Evolutionary conservation across 2,888 invertebrate species (phyloP), one percentile per base, ranked within the genome.

Genomic region (Ditula angustiorana): DNA sequence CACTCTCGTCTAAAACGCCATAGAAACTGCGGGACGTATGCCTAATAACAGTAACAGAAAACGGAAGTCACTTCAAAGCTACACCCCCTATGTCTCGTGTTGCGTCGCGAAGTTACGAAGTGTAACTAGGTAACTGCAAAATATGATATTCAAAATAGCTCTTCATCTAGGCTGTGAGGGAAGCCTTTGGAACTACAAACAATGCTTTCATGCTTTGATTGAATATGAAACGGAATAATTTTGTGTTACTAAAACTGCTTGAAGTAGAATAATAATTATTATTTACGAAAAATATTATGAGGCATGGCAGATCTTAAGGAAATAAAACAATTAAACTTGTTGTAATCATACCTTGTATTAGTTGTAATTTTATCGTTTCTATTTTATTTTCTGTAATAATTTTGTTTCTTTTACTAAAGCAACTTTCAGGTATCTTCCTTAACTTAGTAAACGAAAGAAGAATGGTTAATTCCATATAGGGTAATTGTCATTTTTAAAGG

Each of bases 61-160:
- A 69, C 72, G 72, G 68, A 72, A 71, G 67, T 68, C 61, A 57
- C 67, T 71, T 69, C 67, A 66, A 67, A 73, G 70, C 61, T 57
- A 49, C 64, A 59, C 61, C 68, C 63, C 67, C 69, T 71, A 64
- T 70, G 67, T 66, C 69, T 69, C 63, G 60, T 55, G 60, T 69
- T 62, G 49, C 55, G 62, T 30, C 61, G 44, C 37, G 60, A 52
- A 65, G 56, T 67, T 57, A 57, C 67, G 58, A 67, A 67, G 64
- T 50, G 62, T 63, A 63, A 63, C 50, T 63, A 63, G 56, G 57
- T 63, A 63, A 64, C 55, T 61, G 33, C n/a, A 44, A 58, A 64
- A 58, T 64, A 52, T 37, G 35, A 53, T 52, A 58, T 58, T 52
- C 58, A 23, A 24, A 61, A 64, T 64, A 46, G 13, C 23, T 50